A percentile compares a stretch with the other conserved stretches of the same genome.
Evolutionary conservation across 2,113 vertebrate genomes (phyloP).

Genomic region (Odocoileus hemionus): DNA sequence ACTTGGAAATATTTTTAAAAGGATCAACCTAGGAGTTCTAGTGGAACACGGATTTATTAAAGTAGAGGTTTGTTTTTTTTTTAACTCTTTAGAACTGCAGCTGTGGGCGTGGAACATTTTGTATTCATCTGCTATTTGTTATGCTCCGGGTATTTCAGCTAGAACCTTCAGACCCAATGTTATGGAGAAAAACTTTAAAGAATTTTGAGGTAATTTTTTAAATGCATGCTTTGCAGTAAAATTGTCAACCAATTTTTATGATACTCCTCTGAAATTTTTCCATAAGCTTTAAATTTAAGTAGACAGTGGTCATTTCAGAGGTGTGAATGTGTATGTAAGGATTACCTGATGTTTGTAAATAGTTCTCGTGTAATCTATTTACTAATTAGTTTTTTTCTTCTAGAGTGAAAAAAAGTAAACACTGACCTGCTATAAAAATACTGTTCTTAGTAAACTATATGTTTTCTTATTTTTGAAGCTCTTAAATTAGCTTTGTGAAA

Average conservation of each 20-base stretch:
- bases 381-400: neutral
- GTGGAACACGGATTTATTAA: neutral
- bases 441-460: neutral
- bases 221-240: neutral
- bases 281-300: neutral
- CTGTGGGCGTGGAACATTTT: slow-evolving; percentile 91
- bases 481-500: slow-evolving; percentile 20
- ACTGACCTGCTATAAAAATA: neutral
- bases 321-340: neutral
- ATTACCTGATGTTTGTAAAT: neutral
- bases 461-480: slow-evolving; percentile 24
- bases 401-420: neutral
- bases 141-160: slow-evolving; percentile 92
- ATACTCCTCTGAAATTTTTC: neutral
- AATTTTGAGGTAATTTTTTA: slow-evolving; percentile 88
- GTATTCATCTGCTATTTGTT: slow-evolving; percentile 92
- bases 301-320: neutral
- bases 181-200: slow-evolving; percentile 92
- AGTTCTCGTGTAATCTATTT: neutral
- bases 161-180: slow-evolving; percentile 88
- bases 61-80: neutral
- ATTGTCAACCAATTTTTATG: neutral
- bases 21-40: neutral
- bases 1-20: neutral
- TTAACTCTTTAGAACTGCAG: slow-evolving; percentile 87